Base-by-base conservation (phyloP, 2,888 invertebrate genomes). In the Lochmaea capreae region DNA sequence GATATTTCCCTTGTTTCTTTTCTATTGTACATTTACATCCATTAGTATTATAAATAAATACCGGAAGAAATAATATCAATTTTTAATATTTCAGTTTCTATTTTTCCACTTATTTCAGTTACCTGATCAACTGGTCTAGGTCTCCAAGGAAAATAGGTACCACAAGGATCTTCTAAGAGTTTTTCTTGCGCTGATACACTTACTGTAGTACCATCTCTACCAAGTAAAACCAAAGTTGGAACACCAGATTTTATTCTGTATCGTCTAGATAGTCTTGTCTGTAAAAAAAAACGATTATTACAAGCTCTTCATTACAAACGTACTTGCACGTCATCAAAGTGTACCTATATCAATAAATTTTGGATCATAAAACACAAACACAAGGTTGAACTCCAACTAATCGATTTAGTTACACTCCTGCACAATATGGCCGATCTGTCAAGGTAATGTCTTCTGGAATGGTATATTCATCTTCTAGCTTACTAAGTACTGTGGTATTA, bases 231-330 rank as follows among this genome's bases (percentile, higher is more conserved):
- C 79, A 95, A 88, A 12, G 93, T 93, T 0, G 95, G 94, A 49
- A 94, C 93, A 5, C 93, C 93, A 0, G 92, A 91, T 80, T 93
- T 93, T 79, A 95, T 93, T 83, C 93, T 90, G 88, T 92, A 94
- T 84, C 93, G 92, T 81, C 93, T 92, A 18, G 93, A 93, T 65
- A 95, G 88, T 67, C 93, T 92, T 22, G 92, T 91, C 95, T 95
- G 90, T 11, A 87, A 87, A 72, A 75, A 81, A 68, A 18, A 76
- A 75, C n/a, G 70, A 22, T n/a, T 11, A 42, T 39, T 42, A 11
- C 22, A 22, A 3, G 22, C 22, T 22, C 1, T 22, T 22, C 22
- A 22, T 22, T 22, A 22, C 22, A 22, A 22, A 3, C 3, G 22
- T 22, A 2, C 22, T 22, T 22, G 22, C 22, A n/a, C n/a, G n/a